These are phyloP conservation scores for Edolisoma coerulescens DNA, from an alignment of 2,113 vertebrate species.

Conservation along the genomic window DNA sequence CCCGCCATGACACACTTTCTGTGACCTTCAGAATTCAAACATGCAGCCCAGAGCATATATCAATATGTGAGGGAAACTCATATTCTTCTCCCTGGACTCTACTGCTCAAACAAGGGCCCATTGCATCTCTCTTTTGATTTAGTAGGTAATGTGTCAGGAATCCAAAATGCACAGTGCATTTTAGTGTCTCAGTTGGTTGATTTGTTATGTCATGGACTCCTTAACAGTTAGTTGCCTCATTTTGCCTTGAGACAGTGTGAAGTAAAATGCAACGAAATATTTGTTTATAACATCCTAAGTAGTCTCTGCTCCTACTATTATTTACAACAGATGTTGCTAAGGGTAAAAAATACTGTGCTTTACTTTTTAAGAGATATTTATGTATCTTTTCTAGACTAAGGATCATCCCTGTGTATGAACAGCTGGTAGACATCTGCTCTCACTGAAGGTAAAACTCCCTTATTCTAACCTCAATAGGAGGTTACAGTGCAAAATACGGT, in stretches of 20 bases:
- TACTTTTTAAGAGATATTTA: neutral
- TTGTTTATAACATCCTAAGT: neutral
- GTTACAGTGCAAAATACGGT: neutral
- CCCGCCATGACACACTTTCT: neutral
- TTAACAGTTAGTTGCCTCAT: neutral
- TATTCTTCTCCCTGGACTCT: neutral
- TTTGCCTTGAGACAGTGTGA: neutral
- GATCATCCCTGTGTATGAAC: neutral
- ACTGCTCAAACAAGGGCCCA: neutral
- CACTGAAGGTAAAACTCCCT: neutral
- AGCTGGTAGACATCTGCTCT: neutral
- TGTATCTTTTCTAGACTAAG: neutral
- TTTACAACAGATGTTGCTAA: neutral
- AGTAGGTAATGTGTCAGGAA: neutral
- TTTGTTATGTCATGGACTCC: neutral
- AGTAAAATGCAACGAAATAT: neutral
- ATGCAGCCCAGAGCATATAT: neutral
- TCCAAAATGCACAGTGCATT: neutral
- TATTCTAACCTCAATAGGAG: neutral
- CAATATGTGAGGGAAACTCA: neutral
- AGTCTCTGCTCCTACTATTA: neutral
- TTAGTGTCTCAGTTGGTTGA: neutral
- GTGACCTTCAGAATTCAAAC: neutral
- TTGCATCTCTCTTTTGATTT: neutral
- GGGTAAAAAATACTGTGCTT: neutral